Conservation (phyloP, 2,113 vertebrate species). For the Anser brachyrhynchus region DNA sequence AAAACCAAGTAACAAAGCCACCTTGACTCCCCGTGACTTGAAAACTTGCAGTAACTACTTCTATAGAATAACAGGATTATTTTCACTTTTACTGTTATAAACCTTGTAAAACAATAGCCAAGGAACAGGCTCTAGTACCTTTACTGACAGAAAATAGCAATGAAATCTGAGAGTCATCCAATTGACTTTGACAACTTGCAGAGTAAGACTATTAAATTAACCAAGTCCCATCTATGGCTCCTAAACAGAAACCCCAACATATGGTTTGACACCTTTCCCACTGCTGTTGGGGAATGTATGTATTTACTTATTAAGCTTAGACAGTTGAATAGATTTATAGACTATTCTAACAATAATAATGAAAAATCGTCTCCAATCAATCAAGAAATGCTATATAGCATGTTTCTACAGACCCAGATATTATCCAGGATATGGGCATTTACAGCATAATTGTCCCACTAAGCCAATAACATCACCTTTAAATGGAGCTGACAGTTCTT, state of each 20-base stretch:
- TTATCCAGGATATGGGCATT: not conserved
- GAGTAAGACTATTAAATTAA: slow-evolving; percentile 9
- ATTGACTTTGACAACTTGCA: not conserved
- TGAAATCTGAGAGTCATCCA: not conserved
- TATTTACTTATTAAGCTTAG: not conserved
- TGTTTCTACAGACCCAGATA: not conserved
- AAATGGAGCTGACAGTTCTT: not conserved
- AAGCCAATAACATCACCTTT: not conserved
- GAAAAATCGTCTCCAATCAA: not conserved
- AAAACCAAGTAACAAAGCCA: not conserved
- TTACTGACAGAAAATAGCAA: not conserved
- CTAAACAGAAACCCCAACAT: not conserved
- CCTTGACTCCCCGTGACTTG: not conserved
- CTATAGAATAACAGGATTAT: not conserved
- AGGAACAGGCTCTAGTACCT: not conserved
- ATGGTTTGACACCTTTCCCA: not conserved
- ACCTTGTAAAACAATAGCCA: not conserved
- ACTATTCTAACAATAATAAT: not conserved
- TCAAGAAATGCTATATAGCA: not conserved
- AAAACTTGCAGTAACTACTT: not conserved
- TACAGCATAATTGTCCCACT: not conserved
- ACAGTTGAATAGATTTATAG: not conserved
- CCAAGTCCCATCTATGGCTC: not conserved
- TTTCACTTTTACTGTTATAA: not conserved
- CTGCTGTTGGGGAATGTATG: not conserved